phyloP scores from a whole-genome alignment of 2,797 vertebrate species.

The Chiroxiphia lanceolata region DNA sequence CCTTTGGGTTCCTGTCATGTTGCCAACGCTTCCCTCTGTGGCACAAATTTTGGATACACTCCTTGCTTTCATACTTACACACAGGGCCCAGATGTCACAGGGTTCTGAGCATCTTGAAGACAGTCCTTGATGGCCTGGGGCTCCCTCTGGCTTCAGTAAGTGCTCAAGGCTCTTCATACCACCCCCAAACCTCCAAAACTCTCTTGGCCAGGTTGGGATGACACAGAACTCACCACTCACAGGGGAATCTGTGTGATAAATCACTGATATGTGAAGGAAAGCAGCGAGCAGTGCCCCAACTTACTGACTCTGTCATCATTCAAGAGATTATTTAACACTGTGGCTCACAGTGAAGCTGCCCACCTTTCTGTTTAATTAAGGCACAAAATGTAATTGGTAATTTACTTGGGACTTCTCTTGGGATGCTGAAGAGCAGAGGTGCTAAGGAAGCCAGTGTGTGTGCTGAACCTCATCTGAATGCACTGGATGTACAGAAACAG shows the following conservation, averaged over 20 bases:
- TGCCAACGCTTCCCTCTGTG: constrained; percentile 55
- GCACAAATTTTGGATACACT: constrained; percentile 3
- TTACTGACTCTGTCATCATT: constrained; percentile 15
- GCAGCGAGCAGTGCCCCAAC: background rate
- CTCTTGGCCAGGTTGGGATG: background rate
- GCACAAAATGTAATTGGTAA: constrained; percentile 40
- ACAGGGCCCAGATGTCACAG: background rate
- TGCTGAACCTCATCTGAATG: constrained; percentile 13
- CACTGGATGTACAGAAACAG: background rate
- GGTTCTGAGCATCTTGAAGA: background rate
- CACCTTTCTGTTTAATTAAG: constrained; percentile 68
- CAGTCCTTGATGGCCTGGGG: background rate
- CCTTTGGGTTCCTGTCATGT: constrained; percentile 56
- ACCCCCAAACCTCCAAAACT: background rate
- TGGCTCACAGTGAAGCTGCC: constrained; percentile 45
- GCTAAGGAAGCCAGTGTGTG: constrained; percentile 15
- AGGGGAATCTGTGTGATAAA: background rate
- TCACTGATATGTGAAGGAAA: background rate
- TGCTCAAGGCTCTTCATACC: background rate
- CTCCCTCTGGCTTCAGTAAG: background rate
- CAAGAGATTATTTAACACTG: constrained; percentile 46
- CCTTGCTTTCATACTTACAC: background rate
- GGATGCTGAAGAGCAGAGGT: constrained; percentile 48
- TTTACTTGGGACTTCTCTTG: constrained; percentile 36
- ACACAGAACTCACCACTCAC: background rate